Conservation (phyloP, 2,797 vertebrate genomes). For the Thripadectes ignobilis region DNA sequence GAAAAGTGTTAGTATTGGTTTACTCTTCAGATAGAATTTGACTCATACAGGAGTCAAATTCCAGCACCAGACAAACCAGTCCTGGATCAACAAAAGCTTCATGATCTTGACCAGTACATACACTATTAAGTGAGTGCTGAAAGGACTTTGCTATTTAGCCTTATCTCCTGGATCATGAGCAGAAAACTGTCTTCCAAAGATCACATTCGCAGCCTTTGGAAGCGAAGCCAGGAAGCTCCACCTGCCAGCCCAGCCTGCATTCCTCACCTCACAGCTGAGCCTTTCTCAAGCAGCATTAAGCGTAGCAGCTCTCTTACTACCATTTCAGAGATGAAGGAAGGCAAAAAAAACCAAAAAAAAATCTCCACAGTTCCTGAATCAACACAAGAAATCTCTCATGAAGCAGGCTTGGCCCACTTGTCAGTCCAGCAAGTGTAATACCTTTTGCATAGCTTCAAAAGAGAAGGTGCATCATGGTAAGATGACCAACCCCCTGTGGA, state of each 20-base stretch:
- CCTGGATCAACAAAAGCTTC: neutral
- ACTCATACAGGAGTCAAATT: neutral
- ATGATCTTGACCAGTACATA: neutral
- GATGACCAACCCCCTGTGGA: rapidly evolving
- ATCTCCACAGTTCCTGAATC: neutral
- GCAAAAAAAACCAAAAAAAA: rapidly evolving
- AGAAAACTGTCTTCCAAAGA: slow-evolving; percentile 16
- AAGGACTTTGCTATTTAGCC: neutral
- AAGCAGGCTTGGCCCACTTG: neutral
- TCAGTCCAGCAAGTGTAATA: neutral
- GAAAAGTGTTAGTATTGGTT: neutral
- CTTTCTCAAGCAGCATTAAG: neutral
- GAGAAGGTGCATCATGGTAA: neutral
- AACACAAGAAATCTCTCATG: neutral
- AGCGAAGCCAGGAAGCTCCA: neutral
- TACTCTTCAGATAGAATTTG: neutral
- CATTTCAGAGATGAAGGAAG: neutral
- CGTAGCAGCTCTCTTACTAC: neutral
- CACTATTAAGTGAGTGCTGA: neutral
- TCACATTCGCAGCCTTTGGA: neutral
- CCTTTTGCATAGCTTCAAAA: neutral
- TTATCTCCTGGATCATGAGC: neutral
- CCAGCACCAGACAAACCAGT: neutral
- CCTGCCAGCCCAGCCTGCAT: neutral
- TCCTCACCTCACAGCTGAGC: neutral